Conservation (phyloP, 2,888 invertebrate species). For the Auanema freiburgensis region DNA sequence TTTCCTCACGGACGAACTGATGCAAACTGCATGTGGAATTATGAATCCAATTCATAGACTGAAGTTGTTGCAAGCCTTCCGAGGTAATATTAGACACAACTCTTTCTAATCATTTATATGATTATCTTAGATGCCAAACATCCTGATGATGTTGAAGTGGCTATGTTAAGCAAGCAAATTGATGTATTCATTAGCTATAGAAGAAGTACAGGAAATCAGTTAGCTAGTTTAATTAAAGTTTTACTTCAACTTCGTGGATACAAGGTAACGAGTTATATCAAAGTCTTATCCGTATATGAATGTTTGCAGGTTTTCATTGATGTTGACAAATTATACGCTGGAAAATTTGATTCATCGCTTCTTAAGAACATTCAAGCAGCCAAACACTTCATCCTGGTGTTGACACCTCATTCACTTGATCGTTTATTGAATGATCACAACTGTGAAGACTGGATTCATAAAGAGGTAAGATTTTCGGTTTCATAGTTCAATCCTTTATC, state of each 20-base stretch:
- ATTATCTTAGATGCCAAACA: constrained; percentile 56
- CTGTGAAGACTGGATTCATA: constrained; percentile 98
- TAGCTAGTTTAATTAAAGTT: constrained; percentile 76
- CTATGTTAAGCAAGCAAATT: constrained; percentile 72
- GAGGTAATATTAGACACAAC: constrained; percentile 71
- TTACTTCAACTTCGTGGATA: constrained; percentile 90
- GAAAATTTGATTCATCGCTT: constrained; percentile 96
- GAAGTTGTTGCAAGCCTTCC: constrained; percentile 84
- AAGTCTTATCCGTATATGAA: not conserved
- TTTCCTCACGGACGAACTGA: constrained; percentile 83
- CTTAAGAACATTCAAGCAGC: constrained; percentile 94
- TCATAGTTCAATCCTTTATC: not conserved
- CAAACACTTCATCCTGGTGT: constrained; percentile 90
- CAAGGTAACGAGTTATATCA: constrained; percentile 40
- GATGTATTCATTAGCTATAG: constrained; percentile 98
- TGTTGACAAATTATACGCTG: constrained; percentile 93
- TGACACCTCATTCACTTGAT: constrained; percentile 91
- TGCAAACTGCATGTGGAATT: constrained; percentile 86
- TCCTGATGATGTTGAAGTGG: constrained; percentile 64
- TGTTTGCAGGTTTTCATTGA: constrained; percentile 78
- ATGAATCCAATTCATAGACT: constrained; percentile 90
- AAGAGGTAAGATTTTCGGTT: constrained; percentile 65
- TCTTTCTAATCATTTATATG: not conserved
- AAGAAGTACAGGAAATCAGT: constrained; percentile 83
- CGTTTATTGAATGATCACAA: constrained; percentile 88